Evolutionary conservation across 2,113 vertebrate genomes (phyloP), one percentile per base, ranked within the genome.

Genomic region (Rhinopomastus cyanomelas): DNA sequence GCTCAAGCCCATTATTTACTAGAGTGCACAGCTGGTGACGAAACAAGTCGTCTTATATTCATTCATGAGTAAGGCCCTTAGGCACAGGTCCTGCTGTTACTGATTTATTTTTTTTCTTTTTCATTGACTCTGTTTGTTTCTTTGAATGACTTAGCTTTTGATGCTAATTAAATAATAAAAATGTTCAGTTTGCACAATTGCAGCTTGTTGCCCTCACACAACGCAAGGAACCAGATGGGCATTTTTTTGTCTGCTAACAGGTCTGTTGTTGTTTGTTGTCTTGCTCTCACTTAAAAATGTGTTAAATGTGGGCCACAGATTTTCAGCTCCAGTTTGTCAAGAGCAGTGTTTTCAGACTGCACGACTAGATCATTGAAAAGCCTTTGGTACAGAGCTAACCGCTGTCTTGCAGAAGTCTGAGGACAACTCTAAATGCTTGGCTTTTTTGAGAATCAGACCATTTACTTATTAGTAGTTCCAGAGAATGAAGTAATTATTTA

Each of bases 151-250:
- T 85, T 67, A 87, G 53, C 56, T 93, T 87, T 83, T 76, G 67
- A 82, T 74, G 78, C 77, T 96, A 96, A 96, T 92, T 96, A 95
- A 96, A 96, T 92, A 95, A 95, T 93, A 80, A 92, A 94, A 94
- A 78, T 46, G 16, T 84, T 95, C 16, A 1, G 1, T 94, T 93
- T 87, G 51, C 61, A 92, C 74, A 95, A 96, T 73, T 79, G 37
- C 39, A 67, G 29, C 42, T 68, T 34, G 29, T 55, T 89, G 32
- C 67, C 51, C 77, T 92, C 88, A 86, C 39, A 88, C 46, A 96
- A 73, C 62, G 55, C 19, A 23, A 88, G 77, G 79, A 73, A 72
- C 32, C 68, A 92, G 64, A 80, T 44, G 51, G 46, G 17, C 66
- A 62, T 80, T 81, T 68, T 20, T 68, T 81, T 79, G 57, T 34